Evolutionary conservation across 1,140 invertebrate species (phyloP).

Genomic region (Ruditapes philippinarum): DNA sequence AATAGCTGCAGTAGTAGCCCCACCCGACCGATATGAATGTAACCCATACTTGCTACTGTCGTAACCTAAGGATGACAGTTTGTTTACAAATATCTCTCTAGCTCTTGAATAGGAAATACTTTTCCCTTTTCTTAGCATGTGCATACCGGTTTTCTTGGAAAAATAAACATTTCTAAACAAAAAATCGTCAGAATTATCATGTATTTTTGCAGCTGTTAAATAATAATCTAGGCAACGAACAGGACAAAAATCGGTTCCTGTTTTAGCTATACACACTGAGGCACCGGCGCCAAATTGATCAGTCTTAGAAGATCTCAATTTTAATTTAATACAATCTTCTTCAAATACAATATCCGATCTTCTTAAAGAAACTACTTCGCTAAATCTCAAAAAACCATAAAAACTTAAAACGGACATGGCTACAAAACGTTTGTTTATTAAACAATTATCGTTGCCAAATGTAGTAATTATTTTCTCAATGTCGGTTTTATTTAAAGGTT

Average conservation of each 20-base stretch:
- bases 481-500: not conserved
- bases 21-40: too few relatives aligned
- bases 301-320: not conserved
- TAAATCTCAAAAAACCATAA: not conserved
- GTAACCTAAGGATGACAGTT: too few relatives aligned
- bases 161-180: constrained; percentile 18
- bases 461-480: not conserved
- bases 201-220: not conserved
- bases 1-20: too few relatives aligned
- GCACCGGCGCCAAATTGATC: too few relatives aligned
- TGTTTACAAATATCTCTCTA: not conserved
- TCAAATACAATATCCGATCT: not conserved
- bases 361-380: not conserved
- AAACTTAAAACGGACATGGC: not conserved
- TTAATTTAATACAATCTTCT: not conserved
- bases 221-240: not conserved
- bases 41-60: too few relatives aligned
- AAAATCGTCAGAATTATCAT: not conserved
- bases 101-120: not conserved
- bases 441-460: not conserved
- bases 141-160: too few relatives aligned
- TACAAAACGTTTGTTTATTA: not conserved
- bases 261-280: not conserved
- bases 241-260: not conserved
- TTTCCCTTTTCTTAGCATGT: too few relatives aligned